Percentiles rank a stretch among this genome's conserved stretches.
Evolutionary conservation across 2,113 vertebrate genomes (phyloP).

Genomic region (Oreochromis spilurus): DNA sequence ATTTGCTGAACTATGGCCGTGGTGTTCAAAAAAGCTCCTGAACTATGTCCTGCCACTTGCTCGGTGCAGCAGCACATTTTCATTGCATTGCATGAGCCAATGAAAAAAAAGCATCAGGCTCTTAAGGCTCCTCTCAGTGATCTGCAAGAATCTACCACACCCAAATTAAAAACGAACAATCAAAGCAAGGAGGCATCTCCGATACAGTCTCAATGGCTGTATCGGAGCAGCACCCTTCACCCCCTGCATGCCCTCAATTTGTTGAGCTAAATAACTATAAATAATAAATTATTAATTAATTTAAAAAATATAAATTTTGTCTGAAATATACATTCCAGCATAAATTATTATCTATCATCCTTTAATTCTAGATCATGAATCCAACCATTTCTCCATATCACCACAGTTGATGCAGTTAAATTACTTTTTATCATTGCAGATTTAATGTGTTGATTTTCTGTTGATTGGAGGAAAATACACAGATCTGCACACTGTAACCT

Average conservation of each 20-base stretch:
- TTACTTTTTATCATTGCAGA: background rate
- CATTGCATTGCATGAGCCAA: background rate
- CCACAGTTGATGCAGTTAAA: background rate
- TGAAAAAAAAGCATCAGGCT: background rate
- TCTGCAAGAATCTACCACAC: rapidly evolving
- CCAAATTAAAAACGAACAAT: background rate
- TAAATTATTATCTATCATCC: background rate
- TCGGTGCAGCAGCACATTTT: background rate
- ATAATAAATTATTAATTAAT: background rate
- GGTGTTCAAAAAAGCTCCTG: background rate
- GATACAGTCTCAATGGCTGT: background rate
- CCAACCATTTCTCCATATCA: background rate
- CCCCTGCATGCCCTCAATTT: background rate
- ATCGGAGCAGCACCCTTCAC: background rate
- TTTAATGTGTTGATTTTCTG: background rate
- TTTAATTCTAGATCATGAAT: background rate
- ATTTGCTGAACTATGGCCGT: background rate
- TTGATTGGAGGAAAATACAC: background rate
- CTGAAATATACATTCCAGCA: rapidly evolving
- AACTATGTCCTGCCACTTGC: background rate
- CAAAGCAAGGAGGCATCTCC: background rate
- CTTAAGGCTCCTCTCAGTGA: background rate
- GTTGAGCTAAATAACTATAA: background rate
- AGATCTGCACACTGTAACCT: background rate
- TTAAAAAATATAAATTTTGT: background rate